A percentile compares a stretch with the other conserved stretches of the same genome.
These are phyloP conservation scores for Tenualosa thibaudeaui DNA, from an alignment of 2,797 vertebrate species.

Conservation along the genomic window DNA sequence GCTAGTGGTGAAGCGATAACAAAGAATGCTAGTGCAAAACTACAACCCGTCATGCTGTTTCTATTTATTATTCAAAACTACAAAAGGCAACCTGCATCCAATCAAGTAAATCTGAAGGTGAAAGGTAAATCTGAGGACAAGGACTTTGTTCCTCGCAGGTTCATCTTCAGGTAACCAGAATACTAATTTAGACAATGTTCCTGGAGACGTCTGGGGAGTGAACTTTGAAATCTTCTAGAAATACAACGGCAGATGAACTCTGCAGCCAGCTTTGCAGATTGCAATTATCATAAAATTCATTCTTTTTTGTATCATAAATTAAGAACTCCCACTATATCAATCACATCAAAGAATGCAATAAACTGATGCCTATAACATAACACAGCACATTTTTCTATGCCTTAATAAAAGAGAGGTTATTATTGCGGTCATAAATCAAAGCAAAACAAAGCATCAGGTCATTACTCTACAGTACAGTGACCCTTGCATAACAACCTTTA, in stretches of 20 bases:
- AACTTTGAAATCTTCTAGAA: not conserved
- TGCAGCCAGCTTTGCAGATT: not conserved
- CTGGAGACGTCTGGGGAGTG: not conserved
- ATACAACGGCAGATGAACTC: not conserved
- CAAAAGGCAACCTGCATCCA: constrained; percentile 29
- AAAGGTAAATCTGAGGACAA: not conserved
- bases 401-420: not conserved
- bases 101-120: constrained; percentile 40
- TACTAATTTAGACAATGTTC: constrained; percentile 8
- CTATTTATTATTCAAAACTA: constrained; percentile 52
- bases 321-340: not conserved
- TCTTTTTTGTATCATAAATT: not conserved
- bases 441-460: not conserved
- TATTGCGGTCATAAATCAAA: not conserved
- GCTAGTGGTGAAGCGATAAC: constrained; percentile 29
- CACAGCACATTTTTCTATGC: not conserved
- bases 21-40: constrained; percentile 33
- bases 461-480: not conserved
- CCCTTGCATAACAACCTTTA: not conserved
- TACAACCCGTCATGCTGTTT: constrained; percentile 51
- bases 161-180: constrained; percentile 21
- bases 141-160: not conserved
- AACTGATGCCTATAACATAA: not conserved
- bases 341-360: not conserved
- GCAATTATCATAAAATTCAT: not conserved